Evolutionary conservation across 2,888 invertebrate genomes (phyloP).

Genomic region (Zygaena filipendulae): DNA sequence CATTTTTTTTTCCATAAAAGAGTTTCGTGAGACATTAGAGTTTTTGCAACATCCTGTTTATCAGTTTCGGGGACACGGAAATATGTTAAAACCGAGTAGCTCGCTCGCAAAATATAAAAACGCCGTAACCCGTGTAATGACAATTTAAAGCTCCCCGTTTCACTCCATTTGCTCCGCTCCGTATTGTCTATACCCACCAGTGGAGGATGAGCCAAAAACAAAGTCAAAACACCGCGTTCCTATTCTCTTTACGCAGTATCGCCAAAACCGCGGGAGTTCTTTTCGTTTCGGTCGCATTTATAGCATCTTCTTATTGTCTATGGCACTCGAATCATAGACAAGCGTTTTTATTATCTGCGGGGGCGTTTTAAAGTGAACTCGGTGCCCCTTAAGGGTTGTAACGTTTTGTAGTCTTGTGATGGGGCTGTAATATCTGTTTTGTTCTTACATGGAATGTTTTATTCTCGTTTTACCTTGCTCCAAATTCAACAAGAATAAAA

Average conservation of each 20-base stretch:
- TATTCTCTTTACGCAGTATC: too few species aligned
- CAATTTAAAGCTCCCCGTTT: constrained; percentile 54
- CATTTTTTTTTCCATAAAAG: too few species aligned
- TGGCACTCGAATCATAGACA: constrained; percentile 42
- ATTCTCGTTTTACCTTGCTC: background rate
- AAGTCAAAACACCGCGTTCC: too few species aligned
- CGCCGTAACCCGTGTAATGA: constrained; percentile 56
- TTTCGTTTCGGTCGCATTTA: constrained; percentile 29
- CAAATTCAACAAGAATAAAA: constrained; percentile 4
- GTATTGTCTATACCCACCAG: constrained; percentile 39
- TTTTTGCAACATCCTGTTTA: constrained; percentile 24
- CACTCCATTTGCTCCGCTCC: constrained; percentile 46
- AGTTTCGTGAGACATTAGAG: too few species aligned
- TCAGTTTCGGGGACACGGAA: constrained; percentile 22
- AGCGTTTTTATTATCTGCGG: constrained; percentile 63
- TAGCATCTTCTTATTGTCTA: constrained; percentile 57
- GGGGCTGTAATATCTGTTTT: constrained; percentile 31
- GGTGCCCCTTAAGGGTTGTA: constrained; percentile 51
- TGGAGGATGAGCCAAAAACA: constrained; percentile 21
- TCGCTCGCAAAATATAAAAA: constrained; percentile 47
- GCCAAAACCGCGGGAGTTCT: constrained; percentile 22
- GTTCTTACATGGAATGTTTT: constrained; percentile 17
- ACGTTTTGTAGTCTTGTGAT: constrained; percentile 31
- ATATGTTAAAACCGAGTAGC: constrained; percentile 49
- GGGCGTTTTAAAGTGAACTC: constrained; percentile 48